Conservation (phyloP, 2,797 vertebrate genomes). For the Podargus strigoides region DNA sequence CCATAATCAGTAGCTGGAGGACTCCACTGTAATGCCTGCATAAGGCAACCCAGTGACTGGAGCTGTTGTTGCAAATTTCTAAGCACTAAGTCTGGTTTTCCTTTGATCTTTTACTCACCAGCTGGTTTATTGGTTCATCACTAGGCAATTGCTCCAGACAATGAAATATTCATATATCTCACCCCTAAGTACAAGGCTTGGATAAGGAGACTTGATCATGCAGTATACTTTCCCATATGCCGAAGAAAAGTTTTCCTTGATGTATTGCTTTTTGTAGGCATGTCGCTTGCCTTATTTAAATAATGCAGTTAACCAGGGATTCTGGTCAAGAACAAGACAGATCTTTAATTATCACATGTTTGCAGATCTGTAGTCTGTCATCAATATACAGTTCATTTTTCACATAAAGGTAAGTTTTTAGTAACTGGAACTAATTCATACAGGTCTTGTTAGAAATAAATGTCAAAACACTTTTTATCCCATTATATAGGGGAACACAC, state of each 20-base stretch:
- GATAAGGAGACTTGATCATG: background rate
- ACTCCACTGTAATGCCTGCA: fast-evolving
- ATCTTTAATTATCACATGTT: background rate
- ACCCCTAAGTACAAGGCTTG: background rate
- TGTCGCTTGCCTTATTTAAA: background rate
- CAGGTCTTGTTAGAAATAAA: background rate
- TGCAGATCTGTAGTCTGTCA: background rate
- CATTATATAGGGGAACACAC: background rate
- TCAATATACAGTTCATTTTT: background rate
- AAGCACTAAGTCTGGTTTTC: background rate
- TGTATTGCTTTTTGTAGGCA: background rate
- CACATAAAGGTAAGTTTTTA: background rate
- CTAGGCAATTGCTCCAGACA: background rate
- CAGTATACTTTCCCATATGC: background rate
- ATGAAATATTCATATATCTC: background rate
- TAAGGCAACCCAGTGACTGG: background rate
- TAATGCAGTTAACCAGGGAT: background rate
- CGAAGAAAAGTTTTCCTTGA: background rate
- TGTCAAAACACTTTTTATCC: background rate
- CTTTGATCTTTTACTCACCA: background rate
- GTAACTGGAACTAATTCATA: background rate
- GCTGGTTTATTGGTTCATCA: background rate
- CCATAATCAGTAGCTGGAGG: background rate
- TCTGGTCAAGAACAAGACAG: background rate
- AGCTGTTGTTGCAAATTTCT: background rate